These are phyloP conservation scores for Amblyopsis rosae DNA, from an alignment of 2,113 vertebrate species.

Conservation along the genomic window DNA sequence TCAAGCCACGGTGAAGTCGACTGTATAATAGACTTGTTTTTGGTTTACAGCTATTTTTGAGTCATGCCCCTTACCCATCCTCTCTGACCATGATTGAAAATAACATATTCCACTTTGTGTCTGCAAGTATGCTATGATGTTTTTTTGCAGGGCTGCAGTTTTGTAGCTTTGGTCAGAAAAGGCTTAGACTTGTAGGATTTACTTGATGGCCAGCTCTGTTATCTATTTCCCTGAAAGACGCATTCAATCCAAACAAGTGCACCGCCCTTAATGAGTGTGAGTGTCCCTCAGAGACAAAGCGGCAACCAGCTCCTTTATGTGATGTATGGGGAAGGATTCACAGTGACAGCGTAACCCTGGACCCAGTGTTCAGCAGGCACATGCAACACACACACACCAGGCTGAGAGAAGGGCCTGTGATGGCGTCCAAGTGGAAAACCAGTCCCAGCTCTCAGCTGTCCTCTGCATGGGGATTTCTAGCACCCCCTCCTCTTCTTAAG, in stretches of 20 bases:
- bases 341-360: constrained; percentile 6
- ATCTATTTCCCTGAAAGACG: neutral
- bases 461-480: too few species aligned
- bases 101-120: constrained; percentile 53
- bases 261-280: neutral
- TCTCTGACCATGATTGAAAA: constrained; percentile 51
- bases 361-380: constrained; percentile 56
- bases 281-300: constrained; percentile 25
- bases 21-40: constrained; percentile 43
- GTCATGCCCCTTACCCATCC: constrained; percentile 34
- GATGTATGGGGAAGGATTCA: constrained; percentile 57
- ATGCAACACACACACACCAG: constrained; percentile 60
- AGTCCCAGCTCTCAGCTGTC: constrained; percentile 66
- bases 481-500: constrained; percentile 26
- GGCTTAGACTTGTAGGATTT: constrained; percentile 31
- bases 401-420: constrained; percentile 51
- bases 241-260: constrained; percentile 3
- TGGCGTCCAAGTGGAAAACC: constrained; percentile 70
- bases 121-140: constrained; percentile 49
- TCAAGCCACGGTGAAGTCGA: constrained; percentile 16
- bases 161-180: constrained; percentile 48
- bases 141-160: constrained; percentile 43
- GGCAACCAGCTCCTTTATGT: constrained; percentile 52
- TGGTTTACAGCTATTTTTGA: constrained; percentile 57
- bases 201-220: constrained; percentile 6